Evolutionary conservation across 2,113 vertebrate species (phyloP).

Genomic region (Oceanodroma tethys): DNA sequence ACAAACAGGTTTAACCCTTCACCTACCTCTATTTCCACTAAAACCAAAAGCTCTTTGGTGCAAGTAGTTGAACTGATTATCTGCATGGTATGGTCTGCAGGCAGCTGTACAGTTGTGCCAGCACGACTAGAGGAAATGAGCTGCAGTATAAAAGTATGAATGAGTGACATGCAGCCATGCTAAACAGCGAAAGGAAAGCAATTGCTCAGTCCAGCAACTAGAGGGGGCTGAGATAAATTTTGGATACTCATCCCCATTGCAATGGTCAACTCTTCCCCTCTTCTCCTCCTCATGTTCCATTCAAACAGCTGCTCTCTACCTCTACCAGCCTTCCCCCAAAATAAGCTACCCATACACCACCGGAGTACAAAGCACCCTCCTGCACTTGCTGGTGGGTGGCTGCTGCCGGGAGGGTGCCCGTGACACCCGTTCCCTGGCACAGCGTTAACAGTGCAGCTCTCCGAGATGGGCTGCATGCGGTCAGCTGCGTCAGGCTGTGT

Average conservation of each 20-base stretch:
- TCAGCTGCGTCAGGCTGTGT: neutral
- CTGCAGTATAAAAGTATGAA: fast-evolving
- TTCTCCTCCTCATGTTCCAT: fast-evolving
- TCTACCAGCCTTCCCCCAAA: neutral
- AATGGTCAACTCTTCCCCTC: neutral
- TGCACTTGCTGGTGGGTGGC: neutral
- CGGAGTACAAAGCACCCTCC: neutral
- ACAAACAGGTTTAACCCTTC: neutral
- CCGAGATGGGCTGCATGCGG: neutral
- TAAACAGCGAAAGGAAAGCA: neutral
- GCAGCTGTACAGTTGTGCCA: neutral
- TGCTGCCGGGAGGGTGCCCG: neutral
- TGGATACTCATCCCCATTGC: neutral
- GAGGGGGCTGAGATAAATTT: neutral
- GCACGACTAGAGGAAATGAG: neutral
- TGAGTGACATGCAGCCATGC: neutral
- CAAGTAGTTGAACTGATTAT: neutral
- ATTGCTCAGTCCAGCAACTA: neutral
- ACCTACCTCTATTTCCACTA: neutral
- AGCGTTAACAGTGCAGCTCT: neutral
- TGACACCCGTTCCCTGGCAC: fast-evolving
- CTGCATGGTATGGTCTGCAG: fast-evolving
- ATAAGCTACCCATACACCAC: too few relatives aligned
- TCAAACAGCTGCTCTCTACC: neutral
- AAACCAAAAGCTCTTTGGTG: neutral